Evolutionary conservation across 2,113 vertebrate species (phyloP).

Genomic region (Poeciliopsis turrubarensis): DNA sequence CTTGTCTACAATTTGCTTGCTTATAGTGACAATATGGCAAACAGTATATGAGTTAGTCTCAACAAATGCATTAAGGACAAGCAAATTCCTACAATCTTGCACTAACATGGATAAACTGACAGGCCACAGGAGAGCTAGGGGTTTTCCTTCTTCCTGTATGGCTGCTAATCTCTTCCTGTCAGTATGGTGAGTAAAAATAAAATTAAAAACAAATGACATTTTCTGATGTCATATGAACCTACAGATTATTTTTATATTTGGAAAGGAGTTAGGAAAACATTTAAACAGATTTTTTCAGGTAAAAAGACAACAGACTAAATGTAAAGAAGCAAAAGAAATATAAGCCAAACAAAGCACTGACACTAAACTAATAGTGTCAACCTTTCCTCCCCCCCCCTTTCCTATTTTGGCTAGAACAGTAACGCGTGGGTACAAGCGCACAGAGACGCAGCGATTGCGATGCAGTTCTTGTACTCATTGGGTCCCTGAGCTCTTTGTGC

Average conservation of each 20-base stretch:
- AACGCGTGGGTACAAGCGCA: conserved; percentile 13
- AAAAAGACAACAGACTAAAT: neutral
- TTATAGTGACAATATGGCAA: neutral
- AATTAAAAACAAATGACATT: conserved; percentile 5
- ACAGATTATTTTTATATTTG: conserved; percentile 8
- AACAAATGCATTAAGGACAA: conserved; percentile 43
- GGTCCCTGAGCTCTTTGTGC: conserved; percentile 62
- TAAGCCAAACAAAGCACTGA: conserved; percentile 11
- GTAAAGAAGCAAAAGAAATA: conserved; percentile 20
- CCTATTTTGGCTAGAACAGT: conserved; percentile 21
- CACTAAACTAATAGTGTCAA: conserved; percentile 5
- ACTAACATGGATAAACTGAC: conserved; percentile 19
- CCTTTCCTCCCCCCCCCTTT: neutral
- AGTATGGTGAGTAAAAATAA: conserved; percentile 32
- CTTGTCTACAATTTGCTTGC: neutral
- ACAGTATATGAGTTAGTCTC: conserved; percentile 4
- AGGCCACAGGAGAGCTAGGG: conserved; percentile 31
- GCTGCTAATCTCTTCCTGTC: conserved; percentile 61
- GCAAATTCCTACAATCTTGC: conserved; percentile 14
- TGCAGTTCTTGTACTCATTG: conserved; percentile 67
- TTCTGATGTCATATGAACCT: conserved; percentile 10
- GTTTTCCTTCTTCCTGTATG: conserved; percentile 41
- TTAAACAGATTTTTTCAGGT: neutral
- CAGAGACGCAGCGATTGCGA: conserved; percentile 58
- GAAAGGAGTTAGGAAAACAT: conserved; percentile 13